These are phyloP conservation scores for Galerucella calmariensis DNA, from an alignment of 2,888 invertebrate species.

Conservation along the genomic window DNA sequence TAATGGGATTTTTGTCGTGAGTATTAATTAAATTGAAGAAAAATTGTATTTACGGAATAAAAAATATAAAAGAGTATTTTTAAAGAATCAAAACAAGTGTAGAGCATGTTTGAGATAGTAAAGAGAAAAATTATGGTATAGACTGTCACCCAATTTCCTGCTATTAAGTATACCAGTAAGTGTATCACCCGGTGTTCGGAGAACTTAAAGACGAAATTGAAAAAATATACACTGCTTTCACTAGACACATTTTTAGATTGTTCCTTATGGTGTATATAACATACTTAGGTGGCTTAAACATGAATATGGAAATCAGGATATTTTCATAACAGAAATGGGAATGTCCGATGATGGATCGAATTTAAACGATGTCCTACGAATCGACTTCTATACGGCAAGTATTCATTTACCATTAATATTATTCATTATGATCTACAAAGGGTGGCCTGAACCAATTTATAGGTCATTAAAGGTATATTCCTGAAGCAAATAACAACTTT, in stretches of 20 bases:
- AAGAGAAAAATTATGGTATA: no score
- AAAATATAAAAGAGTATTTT: no score
- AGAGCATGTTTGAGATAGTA: no score
- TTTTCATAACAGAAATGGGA: conserved; percentile 24
- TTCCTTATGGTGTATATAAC: conserved; percentile 20
- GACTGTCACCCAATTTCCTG: no score
- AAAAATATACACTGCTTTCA: background rate
- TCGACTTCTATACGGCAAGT: conserved; percentile 22
- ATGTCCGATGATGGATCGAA: conserved; percentile 13
- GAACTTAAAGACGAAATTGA: background rate
- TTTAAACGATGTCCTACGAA: conserved; percentile 14
- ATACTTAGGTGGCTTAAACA: conserved; percentile 11
- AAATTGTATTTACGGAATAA: no score
- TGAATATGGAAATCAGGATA: conserved; percentile 3
- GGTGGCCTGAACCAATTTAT: no score
- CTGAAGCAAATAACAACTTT: no score
- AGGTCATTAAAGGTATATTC: no score
- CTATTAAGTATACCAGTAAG: no score
- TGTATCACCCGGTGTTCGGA: no score
- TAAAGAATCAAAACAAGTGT: no score
- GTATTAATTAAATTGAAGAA: conserved; percentile 5
- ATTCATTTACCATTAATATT: background rate
- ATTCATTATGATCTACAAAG: no score
- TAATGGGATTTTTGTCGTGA: conserved; percentile 33
- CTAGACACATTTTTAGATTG: conserved; percentile 14